phyloP scores from a whole-genome alignment of 23 tunicate species.

The Botrylloides violaceus region DNA sequence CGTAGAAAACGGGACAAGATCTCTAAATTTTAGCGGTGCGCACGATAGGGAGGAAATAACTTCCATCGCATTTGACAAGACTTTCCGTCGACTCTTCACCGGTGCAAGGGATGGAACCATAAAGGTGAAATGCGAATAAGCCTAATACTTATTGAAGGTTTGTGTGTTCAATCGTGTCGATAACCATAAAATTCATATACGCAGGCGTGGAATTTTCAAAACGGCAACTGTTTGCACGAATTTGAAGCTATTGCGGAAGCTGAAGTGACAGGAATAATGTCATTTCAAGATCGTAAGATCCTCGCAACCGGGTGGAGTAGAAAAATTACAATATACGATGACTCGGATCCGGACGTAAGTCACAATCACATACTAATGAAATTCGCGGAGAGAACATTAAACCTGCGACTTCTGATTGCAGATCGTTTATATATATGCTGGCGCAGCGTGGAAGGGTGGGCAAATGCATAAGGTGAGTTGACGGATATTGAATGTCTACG shows the following conservation, averaged over 20 bases:
- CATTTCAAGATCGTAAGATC: slow-evolving; percentile 79
- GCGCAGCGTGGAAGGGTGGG: slow-evolving; percentile 73
- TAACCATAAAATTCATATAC: neutral
- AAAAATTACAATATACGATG: slow-evolving; percentile 53
- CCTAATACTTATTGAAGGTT: neutral
- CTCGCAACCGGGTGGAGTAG: slow-evolving; percentile 90
- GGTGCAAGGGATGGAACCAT: slow-evolving; percentile 94
- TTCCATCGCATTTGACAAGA: slow-evolving; percentile 55
- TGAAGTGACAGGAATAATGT: slow-evolving; percentile 70
- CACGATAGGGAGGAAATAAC: slow-evolving; percentile 89
- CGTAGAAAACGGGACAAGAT: slow-evolving; percentile 68
- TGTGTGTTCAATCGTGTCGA: neutral
- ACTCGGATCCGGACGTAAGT: slow-evolving; percentile 60
- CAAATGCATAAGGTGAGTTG: slow-evolving; percentile 64
- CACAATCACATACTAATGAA: neutral
- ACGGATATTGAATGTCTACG: neutral
- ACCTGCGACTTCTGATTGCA: neutral
- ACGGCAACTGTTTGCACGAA: slow-evolving; percentile 86
- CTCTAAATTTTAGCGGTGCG: slow-evolving; percentile 57
- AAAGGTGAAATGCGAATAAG: slow-evolving; percentile 33
- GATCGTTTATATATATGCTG: slow-evolving; percentile 41
- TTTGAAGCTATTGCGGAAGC: slow-evolving; percentile 70
- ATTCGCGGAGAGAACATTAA: neutral
- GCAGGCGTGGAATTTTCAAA: slow-evolving; percentile 93
- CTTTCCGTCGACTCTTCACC: slow-evolving; percentile 61